Evolutionary conservation across 2,113 vertebrate species (phyloP), one percentile per base, ranked within the genome.

Genomic region (Sciurus niger): DNA sequence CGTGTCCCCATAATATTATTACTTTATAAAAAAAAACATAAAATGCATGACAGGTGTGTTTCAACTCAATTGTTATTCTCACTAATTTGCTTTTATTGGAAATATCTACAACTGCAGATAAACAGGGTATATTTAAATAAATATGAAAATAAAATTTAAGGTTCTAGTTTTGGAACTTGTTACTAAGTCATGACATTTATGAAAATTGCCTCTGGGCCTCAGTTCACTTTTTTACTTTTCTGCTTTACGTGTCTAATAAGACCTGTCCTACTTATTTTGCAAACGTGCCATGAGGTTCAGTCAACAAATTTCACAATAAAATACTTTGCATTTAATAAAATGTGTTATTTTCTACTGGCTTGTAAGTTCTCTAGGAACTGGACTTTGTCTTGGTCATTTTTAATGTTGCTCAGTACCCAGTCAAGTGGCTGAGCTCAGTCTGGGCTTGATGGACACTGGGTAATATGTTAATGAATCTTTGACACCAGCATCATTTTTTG

Each of bases 301-400:
- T 55, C 32, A 92, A 87, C 4, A 90, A 20, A 48, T 30, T 87
- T 84, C 92, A 28, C 82, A 34, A 82, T 70, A 67, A 76, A 96
- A 76, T 48, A 24, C 0, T 63, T 84, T 40, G 10, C 1, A 14
- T 68, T 89, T 70, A 80, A 91, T 63, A 89, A 53, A 85, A 65
- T 24, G 24, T 22, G 93, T 84, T 34, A 30, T 46, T 86, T 67
- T 67, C 3, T 37, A 24, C n/a, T 65, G 5, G 48, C 22, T 93
- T 63, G 14, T 70, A 63, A 48, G 3, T 86, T 77, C 16, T 67
- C 67, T 51, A 48, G 30, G 11, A 77, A 8, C 12, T 72, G 13
- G 22, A 10, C 2, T 12, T 70, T 34, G 76, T n/a, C 28, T 51
- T 79, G 6, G 4, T 58, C 25, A 78, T 74, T 43, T 63, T 84